These are phyloP conservation scores for Lasioglossum leucozonium DNA, from an alignment of 2,888 invertebrate species.

Conservation along the genomic window DNA sequence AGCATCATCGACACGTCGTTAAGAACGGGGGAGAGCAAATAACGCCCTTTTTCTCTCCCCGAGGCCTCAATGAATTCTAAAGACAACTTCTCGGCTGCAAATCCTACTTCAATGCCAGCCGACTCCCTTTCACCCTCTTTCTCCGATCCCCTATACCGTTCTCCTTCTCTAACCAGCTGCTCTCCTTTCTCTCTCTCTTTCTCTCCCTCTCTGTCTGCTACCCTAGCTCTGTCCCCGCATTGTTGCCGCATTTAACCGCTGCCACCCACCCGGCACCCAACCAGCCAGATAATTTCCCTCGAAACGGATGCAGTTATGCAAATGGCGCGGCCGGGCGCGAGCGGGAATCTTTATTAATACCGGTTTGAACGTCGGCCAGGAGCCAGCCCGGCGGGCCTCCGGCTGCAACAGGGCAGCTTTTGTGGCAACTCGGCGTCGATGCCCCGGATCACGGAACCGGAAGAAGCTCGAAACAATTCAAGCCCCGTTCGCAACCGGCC, in stretches of 20 bases:
- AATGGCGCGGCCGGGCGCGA: constrained; percentile 51
- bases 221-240: neutral
- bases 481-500: constrained; percentile 1
- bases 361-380: constrained; percentile 63
- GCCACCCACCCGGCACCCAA: constrained; percentile 14
- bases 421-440: constrained; percentile 34
- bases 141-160: neutral
- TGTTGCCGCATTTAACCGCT: neutral
- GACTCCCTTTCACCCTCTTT: neutral
- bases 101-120: constrained; percentile 50
- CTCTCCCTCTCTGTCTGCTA: neutral
- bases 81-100: constrained; percentile 75
- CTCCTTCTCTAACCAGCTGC: neutral
- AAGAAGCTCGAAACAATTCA: constrained; percentile 57
- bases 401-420: constrained; percentile 45
- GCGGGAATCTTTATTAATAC: constrained; percentile 74
- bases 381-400: constrained; percentile 14
- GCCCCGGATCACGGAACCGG: constrained; percentile 75
- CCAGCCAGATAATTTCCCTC: constrained; percentile 66
- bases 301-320: constrained; percentile 74
- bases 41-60: constrained; percentile 53
- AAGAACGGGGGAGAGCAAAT: neutral
- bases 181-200: neutral
- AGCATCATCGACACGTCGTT: constrained; percentile 67
- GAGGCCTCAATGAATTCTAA: constrained; percentile 80